Evolutionary conservation across 2,797 vertebrate genomes (phyloP).

Genomic region (Halcyon chelicuti): DNA sequence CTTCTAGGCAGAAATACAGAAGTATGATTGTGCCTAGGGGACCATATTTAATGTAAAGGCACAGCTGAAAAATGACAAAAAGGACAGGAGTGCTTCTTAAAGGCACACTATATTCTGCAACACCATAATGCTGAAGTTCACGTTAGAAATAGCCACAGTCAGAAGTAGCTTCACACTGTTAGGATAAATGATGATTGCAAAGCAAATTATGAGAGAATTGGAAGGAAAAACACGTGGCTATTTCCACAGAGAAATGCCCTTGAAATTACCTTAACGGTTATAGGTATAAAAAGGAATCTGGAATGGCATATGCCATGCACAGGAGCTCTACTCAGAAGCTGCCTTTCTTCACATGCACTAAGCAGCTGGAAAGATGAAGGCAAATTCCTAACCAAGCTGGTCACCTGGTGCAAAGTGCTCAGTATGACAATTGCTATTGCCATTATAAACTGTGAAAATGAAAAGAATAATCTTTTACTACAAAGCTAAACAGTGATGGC

Average conservation of each 20-base stretch:
- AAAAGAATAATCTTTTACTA: not conserved
- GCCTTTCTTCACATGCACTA: not conserved
- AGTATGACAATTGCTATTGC: not conserved
- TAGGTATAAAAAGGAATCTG: not conserved
- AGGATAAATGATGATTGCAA: not conserved
- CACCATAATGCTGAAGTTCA: not conserved
- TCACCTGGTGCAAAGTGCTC: not conserved
- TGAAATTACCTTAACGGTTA: not conserved
- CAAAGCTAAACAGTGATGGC: not conserved
- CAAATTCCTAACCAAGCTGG: not conserved
- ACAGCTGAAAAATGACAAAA: not conserved
- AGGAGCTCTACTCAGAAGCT: not conserved
- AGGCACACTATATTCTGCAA: not conserved
- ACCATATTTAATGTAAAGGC: not conserved
- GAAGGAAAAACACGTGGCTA: not conserved
- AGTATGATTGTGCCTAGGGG: not conserved
- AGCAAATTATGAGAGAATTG: not conserved
- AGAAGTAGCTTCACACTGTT: not conserved
- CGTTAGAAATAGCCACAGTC: not conserved
- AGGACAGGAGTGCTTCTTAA: not conserved
- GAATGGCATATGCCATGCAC: not conserved
- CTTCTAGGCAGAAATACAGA: not conserved
- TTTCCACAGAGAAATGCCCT: not conserved
- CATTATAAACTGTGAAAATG: not conserved
- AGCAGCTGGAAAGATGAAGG: not conserved